These are phyloP conservation scores for Latrodectus hesperus DNA, from an alignment of 2,888 invertebrate species.

Conservation along the genomic window DNA sequence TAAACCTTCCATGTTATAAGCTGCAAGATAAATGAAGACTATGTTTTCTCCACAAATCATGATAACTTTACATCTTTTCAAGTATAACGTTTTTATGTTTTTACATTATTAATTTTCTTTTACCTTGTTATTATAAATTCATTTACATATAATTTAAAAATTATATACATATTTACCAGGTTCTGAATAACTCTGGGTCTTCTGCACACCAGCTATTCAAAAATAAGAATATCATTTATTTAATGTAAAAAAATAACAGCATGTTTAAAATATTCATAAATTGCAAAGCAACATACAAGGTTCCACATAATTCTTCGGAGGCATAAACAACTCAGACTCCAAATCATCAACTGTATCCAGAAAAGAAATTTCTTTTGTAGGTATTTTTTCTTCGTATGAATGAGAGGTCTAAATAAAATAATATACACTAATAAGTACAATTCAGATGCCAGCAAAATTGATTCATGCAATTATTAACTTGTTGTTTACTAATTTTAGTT, in stretches of 20 bases:
- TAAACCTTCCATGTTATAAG: too few relatives aligned
- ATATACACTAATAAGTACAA: neutral
- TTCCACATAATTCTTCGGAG: slow-evolving; percentile 36
- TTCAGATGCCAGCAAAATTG: too few relatives aligned
- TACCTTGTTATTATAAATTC: too few relatives aligned
- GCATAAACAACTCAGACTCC: slow-evolving; percentile 53
- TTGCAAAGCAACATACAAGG: slow-evolving; percentile 16
- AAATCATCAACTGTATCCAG: slow-evolving; percentile 30
- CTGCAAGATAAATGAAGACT: too few relatives aligned
- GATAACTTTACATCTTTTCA: too few relatives aligned
- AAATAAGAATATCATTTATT: neutral
- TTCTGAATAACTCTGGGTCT: slow-evolving; percentile 18
- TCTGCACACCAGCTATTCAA: neutral
- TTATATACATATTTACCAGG: neutral
- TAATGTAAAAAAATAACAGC: neutral
- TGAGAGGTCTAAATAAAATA: slow-evolving; percentile 3
- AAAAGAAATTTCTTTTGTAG: slow-evolving; percentile 33
- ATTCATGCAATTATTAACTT: too few relatives aligned
- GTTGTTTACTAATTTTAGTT: too few relatives aligned
- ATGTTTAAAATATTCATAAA: too few relatives aligned
- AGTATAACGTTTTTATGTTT: too few relatives aligned
- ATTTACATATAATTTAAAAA: too few relatives aligned
- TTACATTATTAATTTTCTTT: too few relatives aligned
- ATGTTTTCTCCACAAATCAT: too few relatives aligned
- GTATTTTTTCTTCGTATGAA: slow-evolving; percentile 2